phyloP scores from a whole-genome alignment of 1,140 invertebrate genomes.

The Dendroctonus ponderosae region DNA sequence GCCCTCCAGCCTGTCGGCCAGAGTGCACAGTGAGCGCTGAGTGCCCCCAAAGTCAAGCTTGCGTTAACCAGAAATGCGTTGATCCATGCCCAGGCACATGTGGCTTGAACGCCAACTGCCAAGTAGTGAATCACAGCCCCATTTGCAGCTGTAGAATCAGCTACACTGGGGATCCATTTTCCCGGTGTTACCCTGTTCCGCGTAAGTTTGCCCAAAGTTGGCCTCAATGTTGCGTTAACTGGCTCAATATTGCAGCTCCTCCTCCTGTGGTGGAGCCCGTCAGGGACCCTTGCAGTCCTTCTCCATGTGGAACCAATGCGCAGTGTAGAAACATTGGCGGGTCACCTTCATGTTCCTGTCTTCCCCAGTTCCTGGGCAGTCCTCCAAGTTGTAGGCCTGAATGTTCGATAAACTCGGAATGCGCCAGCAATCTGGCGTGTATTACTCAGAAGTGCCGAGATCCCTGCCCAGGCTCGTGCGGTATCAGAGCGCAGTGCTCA shows the following conservation, averaged over 20 bases:
- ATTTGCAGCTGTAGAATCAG: constrained; percentile 66
- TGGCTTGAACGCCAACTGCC: constrained; percentile 66
- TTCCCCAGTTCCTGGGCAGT: constrained; percentile 64
- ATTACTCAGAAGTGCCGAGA: constrained; percentile 67
- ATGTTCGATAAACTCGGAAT: constrained; percentile 69
- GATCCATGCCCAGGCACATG: constrained; percentile 79
- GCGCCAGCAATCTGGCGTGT: constrained; percentile 65
- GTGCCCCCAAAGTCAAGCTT: constrained; percentile 75
- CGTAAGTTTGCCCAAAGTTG: constrained; percentile 51
- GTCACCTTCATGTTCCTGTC: constrained; percentile 66
- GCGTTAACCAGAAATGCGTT: constrained; percentile 73
- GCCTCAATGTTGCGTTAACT: constrained; percentile 41
- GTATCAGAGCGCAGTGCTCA: constrained; percentile 57
- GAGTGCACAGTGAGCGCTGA: constrained; percentile 81
- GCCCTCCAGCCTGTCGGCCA: constrained; percentile 74
- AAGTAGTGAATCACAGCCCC: constrained; percentile 65
- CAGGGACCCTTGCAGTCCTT: constrained; percentile 65
- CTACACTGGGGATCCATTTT: constrained; percentile 74
- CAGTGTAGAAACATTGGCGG: constrained; percentile 61
- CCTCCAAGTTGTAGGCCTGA: constrained; percentile 73
- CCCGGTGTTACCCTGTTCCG: constrained; percentile 59
- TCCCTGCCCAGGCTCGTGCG: constrained; percentile 70
- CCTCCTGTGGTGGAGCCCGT: constrained; percentile 46
- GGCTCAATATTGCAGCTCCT: constrained; percentile 34
- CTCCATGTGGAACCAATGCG: constrained; percentile 68